Percentiles rank a stretch among this genome's conserved stretches.
Evolutionary conservation across 2,888 invertebrate genomes (phyloP).

Genomic region (Epirrhoe tristata): DNA sequence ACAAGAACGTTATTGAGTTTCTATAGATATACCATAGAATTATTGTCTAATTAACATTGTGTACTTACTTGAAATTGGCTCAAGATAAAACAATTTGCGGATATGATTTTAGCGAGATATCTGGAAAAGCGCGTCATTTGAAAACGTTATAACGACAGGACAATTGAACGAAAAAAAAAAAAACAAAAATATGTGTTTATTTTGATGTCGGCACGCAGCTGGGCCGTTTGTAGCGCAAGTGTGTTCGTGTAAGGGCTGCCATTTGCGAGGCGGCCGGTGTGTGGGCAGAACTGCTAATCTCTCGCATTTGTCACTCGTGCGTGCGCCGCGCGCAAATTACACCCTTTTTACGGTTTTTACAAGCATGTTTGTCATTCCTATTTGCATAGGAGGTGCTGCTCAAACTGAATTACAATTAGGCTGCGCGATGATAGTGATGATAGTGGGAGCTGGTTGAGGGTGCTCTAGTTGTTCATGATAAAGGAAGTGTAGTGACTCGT

Average conservation of each 20-base stretch:
- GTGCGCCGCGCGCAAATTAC: not conserved
- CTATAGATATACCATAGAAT: no score
- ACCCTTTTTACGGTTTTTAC: slow-evolving; percentile 13
- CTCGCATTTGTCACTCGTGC: slow-evolving; percentile 22
- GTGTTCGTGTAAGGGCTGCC: slow-evolving; percentile 8
- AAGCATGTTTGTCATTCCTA: not conserved
- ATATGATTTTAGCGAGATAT: no score
- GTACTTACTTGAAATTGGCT: no score
- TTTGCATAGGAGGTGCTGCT: not conserved
- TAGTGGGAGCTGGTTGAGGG: no score
- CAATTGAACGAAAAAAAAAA: not conserved
- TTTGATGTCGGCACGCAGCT: slow-evolving; percentile 12
- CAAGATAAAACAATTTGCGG: no score
- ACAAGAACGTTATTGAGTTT: no score
- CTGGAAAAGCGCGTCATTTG: not conserved
- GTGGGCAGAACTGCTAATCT: slow-evolving; percentile 18
- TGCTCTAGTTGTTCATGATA: no score
- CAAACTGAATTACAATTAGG: not conserved
- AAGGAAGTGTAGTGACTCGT: no score
- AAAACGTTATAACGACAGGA: not conserved
- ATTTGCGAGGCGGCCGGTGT: slow-evolving; percentile 3
- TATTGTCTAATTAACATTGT: no score
- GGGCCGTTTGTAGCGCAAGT: slow-evolving; percentile 13
- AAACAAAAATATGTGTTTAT: slow-evolving; percentile 5
- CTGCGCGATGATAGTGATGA: no score